Evolutionary conservation across 92 coral and sea anemone genomes (phyloP).

Genomic region (Scolanthus callimorphus): DNA sequence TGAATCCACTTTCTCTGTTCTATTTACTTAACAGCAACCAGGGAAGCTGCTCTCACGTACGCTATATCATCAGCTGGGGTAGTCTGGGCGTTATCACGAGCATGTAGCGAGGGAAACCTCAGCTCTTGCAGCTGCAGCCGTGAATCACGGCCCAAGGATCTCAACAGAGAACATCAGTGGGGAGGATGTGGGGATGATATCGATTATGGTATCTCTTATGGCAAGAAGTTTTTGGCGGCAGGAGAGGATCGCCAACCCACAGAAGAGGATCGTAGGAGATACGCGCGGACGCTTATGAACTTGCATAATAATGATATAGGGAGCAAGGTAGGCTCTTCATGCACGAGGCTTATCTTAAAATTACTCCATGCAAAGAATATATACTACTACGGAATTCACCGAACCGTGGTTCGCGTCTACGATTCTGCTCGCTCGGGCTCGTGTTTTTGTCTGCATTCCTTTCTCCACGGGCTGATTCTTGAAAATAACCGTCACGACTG

Average conservation of each 20-base stretch:
- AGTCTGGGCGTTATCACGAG: slow-evolving; percentile 64
- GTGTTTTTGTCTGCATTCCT: no score
- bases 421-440: no score
- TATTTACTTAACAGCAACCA: slow-evolving; percentile 35
- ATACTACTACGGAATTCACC: no score
- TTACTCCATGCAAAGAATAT: no score
- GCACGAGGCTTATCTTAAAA: no score
- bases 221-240: slow-evolving; percentile 55
- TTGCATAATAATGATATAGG: slow-evolving; percentile 83
- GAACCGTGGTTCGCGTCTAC: no score
- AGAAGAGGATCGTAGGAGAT: neutral
- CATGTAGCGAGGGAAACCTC: slow-evolving; percentile 74
- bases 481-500: no score
- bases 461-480: no score
- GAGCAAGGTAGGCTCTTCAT: slow-evolving; percentile 53
- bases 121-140: slow-evolving; percentile 68
- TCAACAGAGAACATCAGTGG: slow-evolving; percentile 35
- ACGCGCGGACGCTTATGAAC: slow-evolving; percentile 51
- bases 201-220: slow-evolving; percentile 21
- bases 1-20: neutral
- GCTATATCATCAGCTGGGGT: slow-evolving; percentile 87
- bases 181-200: slow-evolving; percentile 82
- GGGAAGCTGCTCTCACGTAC: slow-evolving; percentile 74
- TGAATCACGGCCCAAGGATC: slow-evolving; percentile 38
- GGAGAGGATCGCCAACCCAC: slow-evolving; percentile 26